Base-by-base conservation (phyloP, 2,888 invertebrate genomes). In the Dexiosoma caninum region DNA sequence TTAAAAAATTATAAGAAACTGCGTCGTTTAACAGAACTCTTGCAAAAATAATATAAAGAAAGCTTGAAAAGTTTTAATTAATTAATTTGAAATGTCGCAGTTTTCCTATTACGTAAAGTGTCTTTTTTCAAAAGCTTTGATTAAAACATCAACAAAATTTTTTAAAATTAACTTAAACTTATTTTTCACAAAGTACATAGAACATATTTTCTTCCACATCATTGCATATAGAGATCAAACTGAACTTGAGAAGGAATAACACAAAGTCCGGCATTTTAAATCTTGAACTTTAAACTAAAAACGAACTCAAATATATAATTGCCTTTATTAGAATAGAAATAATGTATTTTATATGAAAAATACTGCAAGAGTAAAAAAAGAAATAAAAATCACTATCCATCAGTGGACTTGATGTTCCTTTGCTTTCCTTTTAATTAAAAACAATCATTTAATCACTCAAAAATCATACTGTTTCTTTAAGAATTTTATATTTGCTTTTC, bases 141-240 rank as follows among this genome's bases (percentile, higher is more conserved):
- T 46, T 60, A 10, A 42, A 60, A 60, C 49, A 62, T 57, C 74
- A 75, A 75, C 75, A 9, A 60, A 71, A 72, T 72, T 77, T 76
- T 27, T 72, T 77, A 77, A 77, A 77, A 72, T 81, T 72, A 46
- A 79, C 74, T 71, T 51, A 44, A 81, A 74, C 66, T 59, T 55
- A 71, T 72, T 76, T 67, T 69, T 72, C 19, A 77, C 72, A 69
- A 77, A 69, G 69, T 77, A 69, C 80, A 76, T 69, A 80, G 76
- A 62, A 69, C 19, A 69, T 37, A 49, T 9, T 53, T 78, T 60
- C 51, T 67, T 32, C 12, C 9, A 59, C 42, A 67, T 59, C 59
- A 37, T 59, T 57, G 70, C 32, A 72, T 78, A 78, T 55, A 57
- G 19, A 46, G n/a, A 44, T 19, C 7, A 16, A 30, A 30, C 19